Evolutionary conservation across 2,113 vertebrate species (phyloP).

Genomic region (Notarius lentiginosus): DNA sequence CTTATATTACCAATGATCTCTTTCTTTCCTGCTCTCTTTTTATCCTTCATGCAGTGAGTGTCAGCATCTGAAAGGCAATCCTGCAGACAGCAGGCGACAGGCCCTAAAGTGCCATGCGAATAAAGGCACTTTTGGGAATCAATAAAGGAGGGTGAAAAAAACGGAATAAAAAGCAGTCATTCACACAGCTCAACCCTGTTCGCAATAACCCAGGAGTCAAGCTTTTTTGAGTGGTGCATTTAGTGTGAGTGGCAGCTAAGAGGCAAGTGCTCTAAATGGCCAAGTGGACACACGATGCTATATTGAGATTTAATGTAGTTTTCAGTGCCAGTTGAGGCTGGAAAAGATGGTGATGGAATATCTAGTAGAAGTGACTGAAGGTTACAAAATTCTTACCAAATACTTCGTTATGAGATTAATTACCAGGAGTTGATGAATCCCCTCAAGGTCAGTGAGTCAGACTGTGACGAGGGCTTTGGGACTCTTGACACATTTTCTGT

Average conservation of each 20-base stretch:
- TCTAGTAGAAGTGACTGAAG: neutral
- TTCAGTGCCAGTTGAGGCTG: neutral
- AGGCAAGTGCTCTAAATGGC: conserved; percentile 27
- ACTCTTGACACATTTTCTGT: neutral
- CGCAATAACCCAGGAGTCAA: conserved; percentile 5
- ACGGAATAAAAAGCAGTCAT: conserved; percentile 26
- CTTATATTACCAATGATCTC: conserved; percentile 30
- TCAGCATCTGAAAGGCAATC: conserved; percentile 24
- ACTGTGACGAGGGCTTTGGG: no score
- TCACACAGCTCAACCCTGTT: conserved; percentile 10
- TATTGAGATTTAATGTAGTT: conserved; percentile 27
- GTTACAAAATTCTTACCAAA: neutral
- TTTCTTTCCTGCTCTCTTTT: conserved; percentile 20
- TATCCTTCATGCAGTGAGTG: conserved; percentile 12
- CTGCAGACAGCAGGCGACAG: conserved; percentile 14
- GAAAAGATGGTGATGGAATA: conserved; percentile 9
- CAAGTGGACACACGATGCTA: conserved; percentile 28
- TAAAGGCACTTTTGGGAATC: conserved; percentile 28
- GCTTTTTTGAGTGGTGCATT: conserved; percentile 30
- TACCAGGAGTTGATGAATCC: neutral
- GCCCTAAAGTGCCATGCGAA: conserved; percentile 15
- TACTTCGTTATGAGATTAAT: neutral
- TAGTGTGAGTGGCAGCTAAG: conserved; percentile 16
- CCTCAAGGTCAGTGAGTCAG: neutral
- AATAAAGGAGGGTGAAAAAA: conserved; percentile 26